Base-by-base conservation (phyloP, 2,888 invertebrate genomes). In the Eretmocerus hayati region DNA sequence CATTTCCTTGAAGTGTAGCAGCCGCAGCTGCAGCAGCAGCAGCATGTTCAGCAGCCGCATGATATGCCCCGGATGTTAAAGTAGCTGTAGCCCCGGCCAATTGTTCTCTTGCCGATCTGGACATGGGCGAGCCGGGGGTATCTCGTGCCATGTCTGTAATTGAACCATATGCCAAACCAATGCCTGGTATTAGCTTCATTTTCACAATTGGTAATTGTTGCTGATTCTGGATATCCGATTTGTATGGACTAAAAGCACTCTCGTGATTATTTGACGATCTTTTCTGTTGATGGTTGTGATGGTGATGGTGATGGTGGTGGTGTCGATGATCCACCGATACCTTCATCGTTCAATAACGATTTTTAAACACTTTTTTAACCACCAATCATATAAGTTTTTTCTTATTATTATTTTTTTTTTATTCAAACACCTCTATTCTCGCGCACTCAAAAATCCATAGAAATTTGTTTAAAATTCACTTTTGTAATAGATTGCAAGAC, bases 1-100 rank as follows among this genome's bases (percentile, higher is more conserved):
- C 77, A 67, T 78, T 75, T 62, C 80, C 83, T 54, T 80, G 77
- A 52, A 75, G 70, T n/a, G 44, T 30, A 13, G 21, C 46, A 1
- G 48, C 50, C 5, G 42, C 38, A 5, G 42, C 46, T 16, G 48
- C 50, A n/a, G n/a, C n/a, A n/a, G n/a, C n/a, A n/a, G n/a, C n/a
- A 51, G 77, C 76, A 58, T 79, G 76, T 59, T 75, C 72, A 50
- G 64, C 57, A 50, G 64, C 57, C 22, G 60, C 59, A 48, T 66
- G 67, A 56, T 66, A 67, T 52, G 64, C 62, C 43, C 66, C 66
- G 74, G 77, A 60, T 74, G 78, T 62, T 72, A 77, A 62, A 37
- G 48, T 46, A 52, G 75, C 69, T 67, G 77, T 69, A 72, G 77
- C 59, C 60, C 32, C 58, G 11, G 30, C 46, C 16, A 42, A 52